Evolutionary conservation across 2,888 invertebrate species (phyloP).

Genomic region (Lordiphosa andalusiaca): DNA sequence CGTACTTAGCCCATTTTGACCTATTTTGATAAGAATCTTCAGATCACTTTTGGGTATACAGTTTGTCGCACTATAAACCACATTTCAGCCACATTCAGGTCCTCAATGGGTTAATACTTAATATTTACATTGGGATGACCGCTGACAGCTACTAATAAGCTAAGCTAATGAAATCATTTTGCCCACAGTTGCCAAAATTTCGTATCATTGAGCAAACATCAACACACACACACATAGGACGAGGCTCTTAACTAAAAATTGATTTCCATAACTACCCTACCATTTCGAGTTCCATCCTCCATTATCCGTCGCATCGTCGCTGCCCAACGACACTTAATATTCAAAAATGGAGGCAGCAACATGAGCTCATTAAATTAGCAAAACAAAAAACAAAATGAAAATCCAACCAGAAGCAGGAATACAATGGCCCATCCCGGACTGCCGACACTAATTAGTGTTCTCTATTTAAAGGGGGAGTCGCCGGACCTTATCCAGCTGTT

Average conservation of each 20-base stretch:
- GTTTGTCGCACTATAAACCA: no score
- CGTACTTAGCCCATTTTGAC: no score
- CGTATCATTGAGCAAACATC: slow-evolving; percentile 19
- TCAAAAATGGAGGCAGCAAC: slow-evolving; percentile 29
- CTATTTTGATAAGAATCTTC: no score
- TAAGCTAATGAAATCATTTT: slow-evolving; percentile 19
- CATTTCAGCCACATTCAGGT: no score
- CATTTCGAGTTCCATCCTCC: slow-evolving; percentile 24
- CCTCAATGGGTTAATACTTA: no score
- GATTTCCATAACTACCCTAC: slow-evolving; percentile 37
- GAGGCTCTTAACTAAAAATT: slow-evolving; percentile 39
- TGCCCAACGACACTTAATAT: slow-evolving; percentile 28
- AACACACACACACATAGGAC: not conserved
- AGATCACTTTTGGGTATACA: no score
- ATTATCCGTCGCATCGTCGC: not conserved
- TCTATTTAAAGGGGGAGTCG: slow-evolving; percentile 2
- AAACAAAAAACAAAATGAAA: slow-evolving; percentile 31
- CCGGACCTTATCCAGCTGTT: slow-evolving; percentile 21
- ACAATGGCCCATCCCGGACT: slow-evolving; percentile 9
- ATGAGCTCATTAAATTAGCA: slow-evolving; percentile 49
- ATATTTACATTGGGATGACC: not conserved
- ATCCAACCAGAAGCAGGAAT: slow-evolving; percentile 7
- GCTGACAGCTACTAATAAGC: not conserved
- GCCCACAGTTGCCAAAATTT: slow-evolving; percentile 4
- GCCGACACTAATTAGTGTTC: slow-evolving; percentile 61